Evolutionary conservation across 2,888 invertebrate genomes (phyloP), one percentile per base, ranked within the genome.

Genomic region (Folsomia manolachei): DNA sequence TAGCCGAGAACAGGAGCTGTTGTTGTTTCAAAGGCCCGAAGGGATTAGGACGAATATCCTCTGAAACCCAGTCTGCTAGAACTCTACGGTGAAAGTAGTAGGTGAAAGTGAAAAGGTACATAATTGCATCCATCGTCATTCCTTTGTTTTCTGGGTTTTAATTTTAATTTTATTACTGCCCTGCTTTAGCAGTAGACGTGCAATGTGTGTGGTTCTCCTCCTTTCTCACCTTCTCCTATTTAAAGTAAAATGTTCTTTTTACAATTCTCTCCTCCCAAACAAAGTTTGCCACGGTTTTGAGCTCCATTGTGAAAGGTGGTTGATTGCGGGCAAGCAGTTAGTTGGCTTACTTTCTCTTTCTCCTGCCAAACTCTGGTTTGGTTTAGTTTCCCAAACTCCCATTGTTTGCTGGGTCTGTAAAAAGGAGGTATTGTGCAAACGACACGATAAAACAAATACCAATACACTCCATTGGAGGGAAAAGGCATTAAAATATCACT

Each of bases 161-260:
- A 14, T 14, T 39, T 39, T 39, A 39, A 39, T 39, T 39, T 39
- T 39, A 39, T 39, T 39, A 39, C 39, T 39, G 39, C 7, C 39
- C 39, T 39, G 39, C 7, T 39, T 39, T 39, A 14, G 39, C 39
- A 39, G 14, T 39, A 14, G 60, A 56, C 56, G 68, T 68, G 68
- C 56, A 56, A 68, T 68, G 60, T 68, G 56, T 51, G 60, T 68
- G 56, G 56, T 68, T 53, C 60, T 60, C 68, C 27, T 60, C 66
- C 25, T 52, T 66, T 56, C 27, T 60, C 68, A 18, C 18, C 27
- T 56, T 60, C 60, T 60, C 27, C 68, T 68, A 68, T 60, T 68
- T 68, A 39, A 39, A 9, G 39, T 39, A 39, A 39, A 39, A 39
- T 39, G 39, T 4, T 39, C 39, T 39, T 39, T 39, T 39, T 39